Base-by-base conservation (phyloP, 2,113 vertebrate genomes). In the Periophthalmus modestus region DNA sequence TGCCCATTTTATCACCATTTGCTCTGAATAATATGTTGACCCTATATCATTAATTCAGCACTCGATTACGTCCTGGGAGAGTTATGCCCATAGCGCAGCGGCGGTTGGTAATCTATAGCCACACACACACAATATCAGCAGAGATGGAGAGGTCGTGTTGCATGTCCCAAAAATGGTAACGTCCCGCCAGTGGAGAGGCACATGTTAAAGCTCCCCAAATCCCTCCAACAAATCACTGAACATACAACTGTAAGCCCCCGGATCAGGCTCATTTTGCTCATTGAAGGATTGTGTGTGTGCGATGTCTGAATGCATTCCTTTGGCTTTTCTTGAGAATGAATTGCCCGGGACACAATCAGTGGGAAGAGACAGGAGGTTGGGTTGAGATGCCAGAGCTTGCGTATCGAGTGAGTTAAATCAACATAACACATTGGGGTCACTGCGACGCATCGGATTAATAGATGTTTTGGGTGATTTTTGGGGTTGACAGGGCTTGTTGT, bases 211-310 rank as follows among this genome's bases (percentile, higher is more conserved):
- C 89, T 86, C 78, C 23, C 77, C 74, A 92, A 92, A 92, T 88
- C 92, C 88, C 88, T 78, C 78, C 75, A 79, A 91, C 92, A 93
- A 92, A 93, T 92, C 90, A 91, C 90, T 85, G 82, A 92, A 89
- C 89, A 92, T 82, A 90, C 88, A 85, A 81, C 54, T 74, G 50
- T 93, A 92, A 93, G 89, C 89, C 85, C 2, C 39, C 61, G 91
- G 91, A 91, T 92, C 87, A 90, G 82, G 87, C 85, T 89, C 72
- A 84, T 91, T 87, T 89, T 90, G 82, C 87, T 84, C 86, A 85
- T 76, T 85, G 85, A 91, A 85, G 69, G 89, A 84, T 90, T 82
- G 61, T 78, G 77, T 82, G 77, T 83, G 82, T 84, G 80, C 81
- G 68, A 12, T 19, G 69, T 63, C 77, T 84, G 85, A 91, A 91